Percentiles rank a stretch among this genome's conserved stretches.
These are phyloP conservation scores for Myodes glareolus DNA, from an alignment of 2,113 vertebrate genomes.

Conservation along the genomic window DNA sequence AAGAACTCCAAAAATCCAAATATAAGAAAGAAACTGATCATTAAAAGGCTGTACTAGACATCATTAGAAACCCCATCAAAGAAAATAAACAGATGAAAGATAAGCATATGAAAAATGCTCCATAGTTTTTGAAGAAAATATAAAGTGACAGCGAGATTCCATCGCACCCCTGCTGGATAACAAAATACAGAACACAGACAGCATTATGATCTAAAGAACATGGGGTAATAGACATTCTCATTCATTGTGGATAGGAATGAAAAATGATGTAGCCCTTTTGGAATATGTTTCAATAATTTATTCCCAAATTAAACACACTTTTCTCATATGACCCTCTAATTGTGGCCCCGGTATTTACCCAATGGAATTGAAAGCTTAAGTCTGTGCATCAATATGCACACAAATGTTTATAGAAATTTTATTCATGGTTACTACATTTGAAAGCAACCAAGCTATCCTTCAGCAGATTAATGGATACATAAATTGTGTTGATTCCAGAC, in stretches of 20 bases:
- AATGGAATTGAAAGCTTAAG: neutral
- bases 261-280: neutral
- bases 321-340: neutral
- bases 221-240: neutral
- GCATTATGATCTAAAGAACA: neutral
- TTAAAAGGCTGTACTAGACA: neutral
- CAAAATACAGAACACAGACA: neutral
- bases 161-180: neutral
- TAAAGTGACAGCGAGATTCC: neutral
- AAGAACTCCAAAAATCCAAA: neutral
- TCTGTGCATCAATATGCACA: neutral
- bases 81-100: neutral
- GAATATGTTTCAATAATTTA: neutral
- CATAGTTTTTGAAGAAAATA: neutral
- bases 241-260: neutral
- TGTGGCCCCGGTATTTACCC: neutral
- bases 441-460: neutral
- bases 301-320: neutral
- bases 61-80: neutral
- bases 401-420: neutral
- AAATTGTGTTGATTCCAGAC: neutral
- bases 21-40: neutral
- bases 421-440: neutral
- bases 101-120: neutral
- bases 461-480: neutral